phyloP scores from a whole-genome alignment of 2,113 vertebrate genomes.

The Dromaius novaehollandiae region DNA sequence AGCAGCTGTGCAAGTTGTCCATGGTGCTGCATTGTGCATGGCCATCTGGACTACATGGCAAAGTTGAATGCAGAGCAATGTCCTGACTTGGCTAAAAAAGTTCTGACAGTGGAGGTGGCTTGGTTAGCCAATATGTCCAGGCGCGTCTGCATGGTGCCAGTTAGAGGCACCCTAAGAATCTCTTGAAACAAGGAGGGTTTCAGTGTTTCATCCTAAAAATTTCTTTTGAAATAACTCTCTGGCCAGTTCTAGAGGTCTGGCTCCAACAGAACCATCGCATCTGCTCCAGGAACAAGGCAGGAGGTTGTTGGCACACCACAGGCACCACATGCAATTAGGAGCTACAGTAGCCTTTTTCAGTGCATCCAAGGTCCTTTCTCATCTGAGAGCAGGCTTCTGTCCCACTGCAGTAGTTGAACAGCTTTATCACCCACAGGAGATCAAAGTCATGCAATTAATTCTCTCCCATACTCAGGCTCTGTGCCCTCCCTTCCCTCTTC shows the following conservation, averaged over 20 bases:
- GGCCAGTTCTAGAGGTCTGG: background rate
- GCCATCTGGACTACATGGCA: background rate
- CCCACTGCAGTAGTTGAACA: background rate
- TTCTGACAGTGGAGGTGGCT: background rate
- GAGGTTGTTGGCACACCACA: background rate
- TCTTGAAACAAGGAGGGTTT: background rate
- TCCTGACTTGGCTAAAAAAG: background rate
- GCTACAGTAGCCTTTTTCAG: background rate
- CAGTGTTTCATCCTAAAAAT: background rate
- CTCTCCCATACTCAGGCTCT: slow-evolving; percentile 6
- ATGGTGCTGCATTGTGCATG: background rate
- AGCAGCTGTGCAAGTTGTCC: background rate
- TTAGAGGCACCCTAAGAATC: background rate
- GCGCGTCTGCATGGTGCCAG: background rate
- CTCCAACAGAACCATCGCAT: background rate
- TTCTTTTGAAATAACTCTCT: background rate
- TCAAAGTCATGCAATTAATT: slow-evolving; percentile 58
- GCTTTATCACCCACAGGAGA: slow-evolving; percentile 41
- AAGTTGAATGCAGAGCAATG: background rate
- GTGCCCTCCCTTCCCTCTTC: slow-evolving; percentile 22
- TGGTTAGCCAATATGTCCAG: background rate
- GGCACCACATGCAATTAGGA: rapidly evolving
- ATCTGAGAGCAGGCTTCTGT: background rate
- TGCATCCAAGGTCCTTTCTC: background rate
- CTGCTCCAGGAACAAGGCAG: background rate